Evolutionary conservation across 2,888 invertebrate genomes (phyloP).

Genomic region (Chalcis sispes): DNA sequence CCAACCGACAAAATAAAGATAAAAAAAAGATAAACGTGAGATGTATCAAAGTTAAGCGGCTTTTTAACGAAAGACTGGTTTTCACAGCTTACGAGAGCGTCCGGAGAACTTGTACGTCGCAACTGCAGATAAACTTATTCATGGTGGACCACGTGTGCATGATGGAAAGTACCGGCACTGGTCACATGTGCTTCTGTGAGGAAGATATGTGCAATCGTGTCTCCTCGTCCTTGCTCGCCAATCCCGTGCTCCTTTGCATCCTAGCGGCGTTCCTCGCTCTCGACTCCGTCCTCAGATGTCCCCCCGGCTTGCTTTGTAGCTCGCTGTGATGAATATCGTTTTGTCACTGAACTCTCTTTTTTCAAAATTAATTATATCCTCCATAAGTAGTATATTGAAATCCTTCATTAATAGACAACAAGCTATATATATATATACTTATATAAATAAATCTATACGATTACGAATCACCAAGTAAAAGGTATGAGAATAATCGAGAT

Average conservation of each 20-base stretch:
- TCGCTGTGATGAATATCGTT: constrained; percentile 71
- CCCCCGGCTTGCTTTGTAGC: constrained; percentile 74
- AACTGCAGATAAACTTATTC: constrained; percentile 95
- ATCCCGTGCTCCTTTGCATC: constrained; percentile 70
- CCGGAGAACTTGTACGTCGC: constrained; percentile 93
- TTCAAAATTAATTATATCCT: constrained; percentile 7
- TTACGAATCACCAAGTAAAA: constrained; percentile 19
- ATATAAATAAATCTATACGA: neutral
- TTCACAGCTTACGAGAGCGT: constrained; percentile 92
- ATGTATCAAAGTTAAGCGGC: too few relatives aligned
- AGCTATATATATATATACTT: too few relatives aligned
- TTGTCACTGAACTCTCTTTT: constrained; percentile 58
- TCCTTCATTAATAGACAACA: constrained; percentile 21
- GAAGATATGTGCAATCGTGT: constrained; percentile 94
- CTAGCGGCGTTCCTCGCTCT: constrained; percentile 70
- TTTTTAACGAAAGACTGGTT: too few relatives aligned
- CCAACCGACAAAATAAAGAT: too few relatives aligned
- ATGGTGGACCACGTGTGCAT: constrained; percentile 99
- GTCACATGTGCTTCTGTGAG: constrained; percentile 99
- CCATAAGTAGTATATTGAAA: constrained; percentile 25
- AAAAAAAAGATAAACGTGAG: too few relatives aligned
- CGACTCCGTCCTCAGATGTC: constrained; percentile 65
- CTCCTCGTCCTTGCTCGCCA: constrained; percentile 69
- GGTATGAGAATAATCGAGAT: constrained; percentile 42
- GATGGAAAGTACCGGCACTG: constrained; percentile 98